Evolutionary conservation across 2,888 invertebrate species (phyloP).

Genomic region (Choreutis nemorana): DNA sequence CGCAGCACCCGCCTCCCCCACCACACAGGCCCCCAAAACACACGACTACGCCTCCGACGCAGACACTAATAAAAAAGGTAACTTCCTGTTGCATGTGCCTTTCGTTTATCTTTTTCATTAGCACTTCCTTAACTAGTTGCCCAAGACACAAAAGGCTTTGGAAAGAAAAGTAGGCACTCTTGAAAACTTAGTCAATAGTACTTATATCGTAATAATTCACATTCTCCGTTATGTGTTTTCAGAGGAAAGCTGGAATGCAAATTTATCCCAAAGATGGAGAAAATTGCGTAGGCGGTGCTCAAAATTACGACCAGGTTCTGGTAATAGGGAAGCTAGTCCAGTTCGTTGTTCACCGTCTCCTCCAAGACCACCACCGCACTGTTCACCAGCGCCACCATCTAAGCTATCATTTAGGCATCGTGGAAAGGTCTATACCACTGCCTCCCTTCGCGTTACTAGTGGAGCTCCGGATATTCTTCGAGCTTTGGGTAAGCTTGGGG

Average conservation of each 20-base stretch:
- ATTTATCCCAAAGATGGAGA: conserved; percentile 78
- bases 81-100: conserved; percentile 9
- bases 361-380: conserved; percentile 53
- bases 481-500: conserved; percentile 75
- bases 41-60: conserved; percentile 67
- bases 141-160: neutral
- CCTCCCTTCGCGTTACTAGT: conserved; percentile 53
- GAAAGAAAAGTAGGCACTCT: neutral
- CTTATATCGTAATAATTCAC: no score
- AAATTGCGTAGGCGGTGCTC: conserved; percentile 75
- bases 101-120: no score
- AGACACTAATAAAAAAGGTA: conserved; percentile 69
- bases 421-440: conserved; percentile 59
- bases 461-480: conserved; percentile 73
- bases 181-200: neutral
- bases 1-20: conserved; percentile 57
- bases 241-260: conserved; percentile 79
- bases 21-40: conserved; percentile 40
- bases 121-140: neutral
- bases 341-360: conserved; percentile 66
- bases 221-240: conserved; percentile 39
- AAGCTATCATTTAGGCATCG: conserved; percentile 57
- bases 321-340: conserved; percentile 61
- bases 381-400: conserved; percentile 54
- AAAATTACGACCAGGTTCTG: conserved; percentile 71